These are phyloP conservation scores for Forbesichthys papilliferus DNA, from an alignment of 2,113 vertebrate species.

Conservation along the genomic window DNA sequence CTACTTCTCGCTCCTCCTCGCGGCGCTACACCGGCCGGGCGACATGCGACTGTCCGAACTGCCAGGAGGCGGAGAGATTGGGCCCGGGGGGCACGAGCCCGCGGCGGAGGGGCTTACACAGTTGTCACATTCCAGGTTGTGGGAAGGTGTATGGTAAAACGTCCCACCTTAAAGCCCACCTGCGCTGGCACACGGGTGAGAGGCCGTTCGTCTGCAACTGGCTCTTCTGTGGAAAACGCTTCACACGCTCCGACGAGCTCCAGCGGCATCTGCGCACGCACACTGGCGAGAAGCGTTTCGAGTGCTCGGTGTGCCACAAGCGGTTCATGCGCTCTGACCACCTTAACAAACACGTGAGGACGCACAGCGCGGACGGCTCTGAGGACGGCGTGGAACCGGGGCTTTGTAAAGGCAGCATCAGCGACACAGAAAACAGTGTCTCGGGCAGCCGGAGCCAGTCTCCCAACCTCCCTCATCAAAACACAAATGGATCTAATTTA, in stretches of 20 bases:
- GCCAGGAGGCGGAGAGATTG: conserved; percentile 86
- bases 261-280: conserved; percentile 92
- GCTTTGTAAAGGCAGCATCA: conserved; percentile 78
- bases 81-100: conserved; percentile 85
- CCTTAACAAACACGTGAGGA: conserved; percentile 89
- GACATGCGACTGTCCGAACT: conserved; percentile 93
- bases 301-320: conserved; percentile 87
- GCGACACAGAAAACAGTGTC: conserved; percentile 89
- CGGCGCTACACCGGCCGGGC: conserved; percentile 85
- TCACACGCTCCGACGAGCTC: conserved; percentile 91
- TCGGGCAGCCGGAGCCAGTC: conserved; percentile 86
- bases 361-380: conserved; percentile 78
- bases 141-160: conserved; percentile 93
- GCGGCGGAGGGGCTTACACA: conserved; percentile 86
- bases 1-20: conserved; percentile 77
- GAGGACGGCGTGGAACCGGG: conserved; percentile 67
- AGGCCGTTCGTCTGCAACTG: conserved; percentile 92
- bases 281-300: conserved; percentile 94
- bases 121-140: conserved; percentile 91
- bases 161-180: conserved; percentile 90
- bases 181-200: conserved; percentile 94
- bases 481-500: conserved; percentile 59
- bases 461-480: conserved; percentile 77
- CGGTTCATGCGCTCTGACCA: conserved; percentile 95
- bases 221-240: conserved; percentile 92